Base-by-base conservation (phyloP, 2,113 vertebrate species). In the Hucho hucho region DNA sequence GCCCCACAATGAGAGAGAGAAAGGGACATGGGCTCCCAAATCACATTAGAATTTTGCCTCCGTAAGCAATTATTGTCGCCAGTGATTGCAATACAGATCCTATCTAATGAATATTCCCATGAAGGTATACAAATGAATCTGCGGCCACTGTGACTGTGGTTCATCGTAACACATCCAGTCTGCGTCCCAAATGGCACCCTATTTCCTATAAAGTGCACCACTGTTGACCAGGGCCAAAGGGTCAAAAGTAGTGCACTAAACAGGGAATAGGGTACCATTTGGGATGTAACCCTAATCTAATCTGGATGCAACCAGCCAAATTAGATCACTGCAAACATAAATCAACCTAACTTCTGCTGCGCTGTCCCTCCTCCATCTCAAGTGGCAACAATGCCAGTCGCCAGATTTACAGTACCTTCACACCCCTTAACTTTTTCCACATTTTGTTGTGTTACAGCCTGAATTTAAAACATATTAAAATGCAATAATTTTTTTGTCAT, bases 41-140 rank as follows among this genome's bases (percentile, higher is more conserved):
- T 81, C 53, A 73, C 13, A 16, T 64, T 67, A 43, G 37, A 74
- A 61, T 80, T 67, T 70, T 70, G 26, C 20, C 76, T 20, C 65
- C 59, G 59, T 79, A 72, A 22, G 72, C 64, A 67, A 29, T 74
- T 59, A 72, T 26, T 6, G 46, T 25, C 29, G 56, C 6, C 9
- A 22, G 7, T 12, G 67, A 63, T 47, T 0, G 1, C 4, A 64
- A 26, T 20, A 22, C 16, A 12, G n/a, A 29, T 63, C 12, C 49
- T 53, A 56, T 18, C 43, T 53, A 56, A 56, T 56, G 53, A 56
- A 20, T 20, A 56, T 56, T 56, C 53, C 13, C 14, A 56, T 56
- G 53, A 20, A 56, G 53, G 4, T 56, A 56, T 18, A 56, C 53
- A 56, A 43, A 20, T 56, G 18, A 20, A 20, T 56, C 3, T 56